Evolutionary conservation across 2,113 vertebrate genomes (phyloP), one percentile per base, ranked within the genome.

Genomic region (Lamprologus sp.): DNA sequence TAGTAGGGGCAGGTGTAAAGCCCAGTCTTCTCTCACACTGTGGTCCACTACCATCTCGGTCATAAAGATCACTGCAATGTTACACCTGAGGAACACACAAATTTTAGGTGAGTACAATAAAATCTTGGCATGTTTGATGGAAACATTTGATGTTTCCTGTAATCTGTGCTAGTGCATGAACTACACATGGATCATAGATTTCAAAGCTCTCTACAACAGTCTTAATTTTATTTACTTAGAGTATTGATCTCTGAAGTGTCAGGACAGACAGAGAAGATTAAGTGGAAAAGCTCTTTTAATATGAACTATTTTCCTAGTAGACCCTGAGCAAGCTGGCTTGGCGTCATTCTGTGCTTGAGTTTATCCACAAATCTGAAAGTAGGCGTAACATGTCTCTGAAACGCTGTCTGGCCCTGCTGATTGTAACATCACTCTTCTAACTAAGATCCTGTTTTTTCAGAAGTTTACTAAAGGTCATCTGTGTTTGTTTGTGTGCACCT

Each of bases 31-130:
- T 93, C 98, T 97, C 85, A 99, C 98, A 35, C 98, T 99, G 96
- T 99, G 98, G 93, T 99, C 99, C 92, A 98, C 98, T 90, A 99
- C 98, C 98, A 99, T 99, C 93, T 99, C 99, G 9, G 99, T 98
- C 98, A 99, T 99, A 89, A 99, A 99, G 91, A 99, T 99, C 84
- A 99, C 98, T 40, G 98, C 99, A 83, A 99, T 98, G 87, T 99
- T 99, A 90, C 99, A 99, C 95, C 99, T 99, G 91, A 49, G 15
- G 33, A 89, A 84, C 13, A 87, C 28, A 75, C 5, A 87, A 19
- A 86, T 23, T 3, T 37, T 56, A 28, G 45, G 33, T 84, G 10
- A 23, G 19, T 12, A 81, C 15, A 4, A 23, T 7, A n/a, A 77
- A 79, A 68, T 68, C 63, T 68, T 68, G 33, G 19, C 11, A 68